phyloP scores from a whole-genome alignment of 2,888 invertebrate genomes.

The Agriopis leucophaearia region DNA sequence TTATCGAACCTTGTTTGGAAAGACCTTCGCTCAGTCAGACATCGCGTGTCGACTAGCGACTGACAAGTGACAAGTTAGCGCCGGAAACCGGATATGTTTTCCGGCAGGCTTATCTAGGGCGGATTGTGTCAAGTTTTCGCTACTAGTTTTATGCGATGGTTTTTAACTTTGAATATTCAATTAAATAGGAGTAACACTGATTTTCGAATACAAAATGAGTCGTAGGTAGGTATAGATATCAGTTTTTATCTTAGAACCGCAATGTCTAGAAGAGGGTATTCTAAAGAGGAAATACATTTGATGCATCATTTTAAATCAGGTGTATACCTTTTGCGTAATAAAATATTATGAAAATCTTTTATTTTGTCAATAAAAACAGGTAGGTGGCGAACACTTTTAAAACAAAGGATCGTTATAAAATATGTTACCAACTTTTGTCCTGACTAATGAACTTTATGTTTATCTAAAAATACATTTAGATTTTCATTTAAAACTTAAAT shows the following conservation, averaged over 20 bases:
- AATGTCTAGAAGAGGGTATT: no score
- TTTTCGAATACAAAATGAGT: no score
- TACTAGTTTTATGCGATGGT: not conserved
- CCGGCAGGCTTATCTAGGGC: slow-evolving; percentile 4
- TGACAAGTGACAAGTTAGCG: slow-evolving; percentile 21
- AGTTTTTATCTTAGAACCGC: no score
- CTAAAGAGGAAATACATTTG: no score
- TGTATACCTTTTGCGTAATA: no score
- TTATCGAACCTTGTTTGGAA: slow-evolving; percentile 31
- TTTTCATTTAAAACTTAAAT: slow-evolving; percentile 14
- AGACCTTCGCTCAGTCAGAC: slow-evolving; percentile 41
- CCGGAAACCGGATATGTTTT: slow-evolving; percentile 19
- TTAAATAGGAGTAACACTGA: not conserved
- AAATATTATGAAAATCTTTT: no score
- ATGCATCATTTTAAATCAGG: no score
- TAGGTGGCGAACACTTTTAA: not conserved
- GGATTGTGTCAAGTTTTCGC: not conserved
- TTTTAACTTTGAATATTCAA: no score
- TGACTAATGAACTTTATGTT: slow-evolving; percentile 1
- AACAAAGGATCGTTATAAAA: not conserved
- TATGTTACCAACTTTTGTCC: slow-evolving; percentile 11
- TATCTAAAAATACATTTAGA: slow-evolving; percentile 13
- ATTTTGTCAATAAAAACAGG: no score
- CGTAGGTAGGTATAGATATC: no score
- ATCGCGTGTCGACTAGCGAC: slow-evolving; percentile 25